Base-by-base conservation (phyloP, 2,888 invertebrate species). In the Dichetophora obliterata region DNA sequence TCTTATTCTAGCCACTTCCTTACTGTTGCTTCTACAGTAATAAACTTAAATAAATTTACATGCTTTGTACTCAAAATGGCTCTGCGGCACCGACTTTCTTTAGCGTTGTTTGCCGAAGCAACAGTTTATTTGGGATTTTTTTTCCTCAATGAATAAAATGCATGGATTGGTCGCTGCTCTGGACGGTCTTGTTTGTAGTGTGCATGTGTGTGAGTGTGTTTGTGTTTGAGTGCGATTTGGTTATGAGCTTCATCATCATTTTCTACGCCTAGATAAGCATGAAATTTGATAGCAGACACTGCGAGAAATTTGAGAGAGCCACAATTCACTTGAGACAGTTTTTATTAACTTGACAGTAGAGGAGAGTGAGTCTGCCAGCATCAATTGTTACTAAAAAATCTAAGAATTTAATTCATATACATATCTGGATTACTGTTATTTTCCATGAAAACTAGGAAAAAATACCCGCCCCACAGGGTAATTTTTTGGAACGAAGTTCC, bases 101-200 rank as follows among this genome's bases (percentile, higher is more conserved):
- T 52, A 34, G 54, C 37, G 34, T 50, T 34, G 66, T 74, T 74
- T 74, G 66, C 50, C 69, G 80, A 80, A 81, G 81, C 82, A 82
- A 82, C 82, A 82, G 82, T 82, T 82, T 81, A 79, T 80, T 82
- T 79, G 78, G 72, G 61, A 77, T 77, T 77, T 80, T 43, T n/a
- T 63, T 69, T 31, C 14, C 50, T n/a, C 14, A 9, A 27, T 24
- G 16, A 37, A n/a, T 19, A 16, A 19, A 34, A 50, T 19, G 59
- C 65, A 70, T 70, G 65, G 79, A 78, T 77, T 78, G 77, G 77
- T 78, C 77, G 80, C 79, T 80, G 78, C 74, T 63, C 74, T 75
- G 70, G 69, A 66, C 27, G 57, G 37, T 69, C 57, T 75, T 37
- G 16, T 68, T 68, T 14, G 43, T 27, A 19, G 61, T 34, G 65